phyloP scores from a whole-genome alignment of 2,797 vertebrate species.

The Eremophila alpestris region DNA sequence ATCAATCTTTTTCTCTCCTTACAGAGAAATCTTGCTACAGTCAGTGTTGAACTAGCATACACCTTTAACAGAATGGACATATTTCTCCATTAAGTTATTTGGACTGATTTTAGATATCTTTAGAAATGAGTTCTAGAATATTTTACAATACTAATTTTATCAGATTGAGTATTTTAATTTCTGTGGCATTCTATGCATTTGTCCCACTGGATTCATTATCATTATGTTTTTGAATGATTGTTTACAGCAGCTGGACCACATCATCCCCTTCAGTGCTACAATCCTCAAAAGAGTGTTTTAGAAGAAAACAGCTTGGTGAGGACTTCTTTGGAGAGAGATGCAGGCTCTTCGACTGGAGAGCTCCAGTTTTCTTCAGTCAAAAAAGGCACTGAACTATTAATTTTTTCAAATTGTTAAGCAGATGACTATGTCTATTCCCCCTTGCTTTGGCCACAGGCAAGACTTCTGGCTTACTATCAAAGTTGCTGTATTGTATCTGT shows the following conservation, averaged over 20 bases:
- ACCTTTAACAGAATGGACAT: background rate
- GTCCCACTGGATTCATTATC: background rate
- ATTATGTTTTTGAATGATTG: background rate
- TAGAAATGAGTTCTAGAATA: background rate
- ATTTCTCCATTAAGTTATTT: background rate
- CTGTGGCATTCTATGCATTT: background rate
- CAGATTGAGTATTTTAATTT: background rate
- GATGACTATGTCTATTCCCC: background rate
- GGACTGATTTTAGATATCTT: background rate
- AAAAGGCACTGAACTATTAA: background rate
- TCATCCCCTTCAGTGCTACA: background rate
- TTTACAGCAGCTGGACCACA: background rate
- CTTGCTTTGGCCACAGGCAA: slow-evolving; percentile 26
- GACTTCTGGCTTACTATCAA: slow-evolving; percentile 31
- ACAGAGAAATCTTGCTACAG: background rate
- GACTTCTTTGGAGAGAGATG: background rate
- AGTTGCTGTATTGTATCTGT: background rate
- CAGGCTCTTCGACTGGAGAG: background rate
- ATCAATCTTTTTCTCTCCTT: background rate
- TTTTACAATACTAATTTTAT: background rate
- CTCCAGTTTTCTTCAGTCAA: background rate
- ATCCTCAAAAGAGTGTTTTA: background rate
- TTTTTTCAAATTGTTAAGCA: slow-evolving; percentile 12
- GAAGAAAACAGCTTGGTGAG: background rate
- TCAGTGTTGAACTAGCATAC: background rate